Evolutionary conservation across 2,113 vertebrate species (phyloP), one percentile per base, ranked within the genome.

Genomic region (Mionectes macconnelli): DNA sequence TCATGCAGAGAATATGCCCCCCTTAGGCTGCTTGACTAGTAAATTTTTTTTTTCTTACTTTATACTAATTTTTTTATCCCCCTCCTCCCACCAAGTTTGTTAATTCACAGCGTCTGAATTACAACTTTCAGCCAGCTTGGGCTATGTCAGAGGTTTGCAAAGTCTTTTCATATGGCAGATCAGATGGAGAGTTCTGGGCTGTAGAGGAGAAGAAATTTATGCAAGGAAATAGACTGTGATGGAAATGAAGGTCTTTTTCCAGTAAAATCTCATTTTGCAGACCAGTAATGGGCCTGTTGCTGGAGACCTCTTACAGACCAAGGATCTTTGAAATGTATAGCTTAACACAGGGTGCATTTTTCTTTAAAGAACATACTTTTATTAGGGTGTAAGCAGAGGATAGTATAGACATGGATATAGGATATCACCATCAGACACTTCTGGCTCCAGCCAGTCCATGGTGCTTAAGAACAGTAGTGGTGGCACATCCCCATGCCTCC

Each of bases 221-320:
- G 0, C 6, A 24, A 4, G 12, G 67, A 69, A 76, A 75, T 72
- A 87, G 52, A 79, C 68, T 76, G 42, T 74, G 13, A 22, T 69
- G 30, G 35, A 66, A 96, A 96, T 92, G 74, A 79, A 94, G 90
- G 37, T 53, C 73, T 75, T 50, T 96, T 96, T 93, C 44, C 74
- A 84, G 70, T 73, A 90, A 93, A 77, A 89, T 89, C 16, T 35
- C 39, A 66, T 72, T 59, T 73, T 90, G 10, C 25, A 66, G 35
- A 52, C 35, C 35, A 64, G 40, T 21, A 59, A 44, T 21, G 14
- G 3, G 9, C 40, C 37, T 66, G 2, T 42, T 60, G 37, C 44
- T 84, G 39, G 13, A 72, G 47, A 21, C 28, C 8, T 60, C 25
- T 49, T 30, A 8, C 14, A 21, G 10, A 14, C 24, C 8, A 21